These are phyloP conservation scores for Loris lydekkerianus DNA, from an alignment of 2,797 vertebrate species.

Conservation along the genomic window DNA sequence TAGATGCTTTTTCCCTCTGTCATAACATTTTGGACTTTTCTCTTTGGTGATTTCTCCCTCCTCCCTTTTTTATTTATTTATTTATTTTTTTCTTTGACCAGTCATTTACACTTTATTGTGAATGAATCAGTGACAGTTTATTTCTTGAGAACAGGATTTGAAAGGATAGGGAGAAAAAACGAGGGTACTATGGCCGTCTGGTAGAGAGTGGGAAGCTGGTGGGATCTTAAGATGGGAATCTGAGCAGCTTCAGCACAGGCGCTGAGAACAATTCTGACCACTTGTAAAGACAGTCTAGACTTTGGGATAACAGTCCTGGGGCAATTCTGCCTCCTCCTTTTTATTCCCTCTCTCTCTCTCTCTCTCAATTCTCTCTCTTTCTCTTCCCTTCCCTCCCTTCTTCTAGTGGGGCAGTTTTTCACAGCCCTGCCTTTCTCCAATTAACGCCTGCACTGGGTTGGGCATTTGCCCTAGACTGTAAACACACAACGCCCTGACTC, in stretches of 20 bases:
- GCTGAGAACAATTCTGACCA: constrained; percentile 13
- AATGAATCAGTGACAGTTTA: constrained; percentile 11
- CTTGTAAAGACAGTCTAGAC: background rate
- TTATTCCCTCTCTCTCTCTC: background rate
- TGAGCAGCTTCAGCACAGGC: background rate
- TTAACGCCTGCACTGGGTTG: background rate
- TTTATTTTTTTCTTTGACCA: background rate
- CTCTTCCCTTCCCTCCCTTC: background rate
- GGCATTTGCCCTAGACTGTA: background rate
- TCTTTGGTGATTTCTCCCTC: background rate
- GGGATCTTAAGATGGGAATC: background rate
- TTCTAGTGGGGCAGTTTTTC: background rate
- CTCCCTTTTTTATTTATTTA: background rate
- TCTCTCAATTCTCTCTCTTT: background rate
- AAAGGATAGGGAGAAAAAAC: constrained; percentile 32
- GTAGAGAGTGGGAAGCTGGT: background rate
- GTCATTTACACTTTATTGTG: constrained; percentile 18
- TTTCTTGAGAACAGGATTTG: constrained; percentile 58
- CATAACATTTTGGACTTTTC: background rate
- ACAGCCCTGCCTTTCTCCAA: background rate
- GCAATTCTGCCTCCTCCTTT: background rate
- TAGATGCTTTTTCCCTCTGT: background rate
- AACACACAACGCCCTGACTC: background rate
- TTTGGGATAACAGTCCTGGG: background rate
- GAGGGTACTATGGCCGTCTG: background rate